These are phyloP conservation scores for Delphinapterus leucas DNA, from an alignment of 2,113 vertebrate genomes.

Conservation along the genomic window DNA sequence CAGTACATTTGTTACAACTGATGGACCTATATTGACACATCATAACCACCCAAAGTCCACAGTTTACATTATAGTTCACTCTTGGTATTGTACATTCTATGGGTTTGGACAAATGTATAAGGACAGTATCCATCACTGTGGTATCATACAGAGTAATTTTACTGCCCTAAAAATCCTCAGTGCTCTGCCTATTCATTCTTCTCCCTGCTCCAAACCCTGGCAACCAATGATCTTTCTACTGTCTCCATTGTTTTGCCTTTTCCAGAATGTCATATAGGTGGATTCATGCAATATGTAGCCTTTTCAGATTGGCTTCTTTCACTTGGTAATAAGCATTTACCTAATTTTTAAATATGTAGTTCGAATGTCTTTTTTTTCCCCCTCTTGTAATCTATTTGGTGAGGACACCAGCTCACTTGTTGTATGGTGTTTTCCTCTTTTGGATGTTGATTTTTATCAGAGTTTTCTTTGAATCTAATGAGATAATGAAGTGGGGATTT, in stretches of 20 bases:
- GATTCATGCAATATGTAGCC: neutral
- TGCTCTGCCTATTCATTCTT: neutral
- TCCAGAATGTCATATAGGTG: neutral
- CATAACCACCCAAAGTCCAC: neutral
- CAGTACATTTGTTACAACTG: neutral
- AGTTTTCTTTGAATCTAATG: constrained; percentile 34
- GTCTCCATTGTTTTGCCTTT: neutral
- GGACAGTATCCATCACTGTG: neutral
- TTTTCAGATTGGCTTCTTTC: neutral
- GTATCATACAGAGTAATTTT: neutral
- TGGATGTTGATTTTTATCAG: neutral
- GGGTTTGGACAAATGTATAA: neutral
- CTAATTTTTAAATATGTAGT: neutral
- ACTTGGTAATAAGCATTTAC: neutral
- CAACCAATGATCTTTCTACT: neutral
- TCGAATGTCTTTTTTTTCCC: neutral
- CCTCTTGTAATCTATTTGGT: neutral
- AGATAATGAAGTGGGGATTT: neutral
- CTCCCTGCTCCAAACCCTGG: neutral
- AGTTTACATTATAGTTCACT: neutral
- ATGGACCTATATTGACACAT: neutral
- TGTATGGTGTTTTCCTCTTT: neutral
- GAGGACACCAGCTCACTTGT: constrained; percentile 1
- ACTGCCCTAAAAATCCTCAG: neutral
- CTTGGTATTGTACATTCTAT: neutral